These are phyloP conservation scores for Molossus alvarezi DNA, from an alignment of 2,797 vertebrate species.

Conservation along the genomic window DNA sequence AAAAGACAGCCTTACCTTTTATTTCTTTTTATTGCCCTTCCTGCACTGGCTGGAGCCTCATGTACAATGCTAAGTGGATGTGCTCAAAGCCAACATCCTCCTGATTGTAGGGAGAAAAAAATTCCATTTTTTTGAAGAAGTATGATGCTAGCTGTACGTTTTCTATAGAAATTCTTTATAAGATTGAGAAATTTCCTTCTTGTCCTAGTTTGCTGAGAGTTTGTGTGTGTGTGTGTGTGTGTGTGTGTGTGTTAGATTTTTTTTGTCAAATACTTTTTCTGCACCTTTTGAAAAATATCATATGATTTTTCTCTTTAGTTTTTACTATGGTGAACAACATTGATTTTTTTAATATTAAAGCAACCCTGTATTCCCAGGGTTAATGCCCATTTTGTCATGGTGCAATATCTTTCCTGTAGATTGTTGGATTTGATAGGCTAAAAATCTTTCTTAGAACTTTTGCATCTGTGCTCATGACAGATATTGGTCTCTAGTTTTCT, in stretches of 20 bases:
- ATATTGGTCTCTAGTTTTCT: not conserved
- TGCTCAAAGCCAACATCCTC: not conserved
- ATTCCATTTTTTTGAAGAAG: not conserved
- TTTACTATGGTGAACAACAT: not conserved
- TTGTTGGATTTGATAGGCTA: not conserved
- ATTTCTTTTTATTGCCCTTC: not conserved
- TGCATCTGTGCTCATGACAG: not conserved
- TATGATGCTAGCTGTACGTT: not conserved
- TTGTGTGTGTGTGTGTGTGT: too few species aligned
- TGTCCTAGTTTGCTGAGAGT: not conserved
- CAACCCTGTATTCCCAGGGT: not conserved
- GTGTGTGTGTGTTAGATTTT: not conserved
- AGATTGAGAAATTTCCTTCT: not conserved
- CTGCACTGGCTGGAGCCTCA: not conserved
- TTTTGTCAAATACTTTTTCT: not conserved
- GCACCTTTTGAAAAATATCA: not conserved
- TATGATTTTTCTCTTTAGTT: not conserved
- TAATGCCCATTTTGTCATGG: not conserved
- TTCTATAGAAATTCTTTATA: conserved; percentile 7
- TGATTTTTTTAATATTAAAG: not conserved
- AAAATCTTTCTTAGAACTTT: conserved; percentile 54
- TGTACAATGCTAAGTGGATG: not conserved
- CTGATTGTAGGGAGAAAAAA: not conserved
- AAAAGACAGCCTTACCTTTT: not conserved
- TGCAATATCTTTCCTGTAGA: not conserved